A percentile compares a stretch with the other conserved stretches of the same genome.
Conservation (phyloP, 1,140 invertebrate genomes). For the Hyles euphorbiae region DNA sequence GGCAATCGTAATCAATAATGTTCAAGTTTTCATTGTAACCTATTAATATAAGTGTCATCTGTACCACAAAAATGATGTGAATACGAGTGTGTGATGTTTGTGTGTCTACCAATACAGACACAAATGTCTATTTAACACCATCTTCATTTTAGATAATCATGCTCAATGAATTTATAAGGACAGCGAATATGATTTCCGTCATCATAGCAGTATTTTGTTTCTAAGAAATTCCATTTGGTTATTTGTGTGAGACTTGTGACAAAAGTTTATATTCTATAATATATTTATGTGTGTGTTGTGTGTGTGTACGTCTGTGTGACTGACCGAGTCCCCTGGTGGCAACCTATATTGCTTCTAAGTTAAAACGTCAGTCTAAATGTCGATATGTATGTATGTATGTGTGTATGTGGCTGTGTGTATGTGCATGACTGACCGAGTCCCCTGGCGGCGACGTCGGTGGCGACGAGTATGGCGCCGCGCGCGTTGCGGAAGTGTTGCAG, state of each 20-base stretch:
- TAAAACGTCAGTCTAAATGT: conserved; percentile 79
- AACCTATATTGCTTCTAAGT: conserved; percentile 77
- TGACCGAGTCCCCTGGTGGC: not conserved
- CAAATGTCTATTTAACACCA: no score
- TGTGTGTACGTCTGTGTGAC: not conserved
- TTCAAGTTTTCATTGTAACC: no score
- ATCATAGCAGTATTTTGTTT: not conserved
- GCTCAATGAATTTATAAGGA: no score
- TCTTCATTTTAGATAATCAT: no score
- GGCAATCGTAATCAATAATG: no score
- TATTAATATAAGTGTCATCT: no score
- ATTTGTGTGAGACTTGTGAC: not conserved
- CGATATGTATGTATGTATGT: no score
- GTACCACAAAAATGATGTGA: no score
- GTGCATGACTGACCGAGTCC: not conserved
- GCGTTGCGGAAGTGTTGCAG: conserved; percentile 89
- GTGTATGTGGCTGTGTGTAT: not conserved
- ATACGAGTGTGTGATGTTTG: no score
- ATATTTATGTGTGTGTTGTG: no score
- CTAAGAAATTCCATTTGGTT: not conserved
- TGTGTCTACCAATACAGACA: no score
- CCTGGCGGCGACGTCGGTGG: not conserved
- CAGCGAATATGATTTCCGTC: no score
- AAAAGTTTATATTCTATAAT: not conserved
- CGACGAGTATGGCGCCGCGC: conserved; percentile 89